These are phyloP conservation scores for Altica lythri DNA, from an alignment of 2,888 invertebrate genomes.

Conservation along the genomic window DNA sequence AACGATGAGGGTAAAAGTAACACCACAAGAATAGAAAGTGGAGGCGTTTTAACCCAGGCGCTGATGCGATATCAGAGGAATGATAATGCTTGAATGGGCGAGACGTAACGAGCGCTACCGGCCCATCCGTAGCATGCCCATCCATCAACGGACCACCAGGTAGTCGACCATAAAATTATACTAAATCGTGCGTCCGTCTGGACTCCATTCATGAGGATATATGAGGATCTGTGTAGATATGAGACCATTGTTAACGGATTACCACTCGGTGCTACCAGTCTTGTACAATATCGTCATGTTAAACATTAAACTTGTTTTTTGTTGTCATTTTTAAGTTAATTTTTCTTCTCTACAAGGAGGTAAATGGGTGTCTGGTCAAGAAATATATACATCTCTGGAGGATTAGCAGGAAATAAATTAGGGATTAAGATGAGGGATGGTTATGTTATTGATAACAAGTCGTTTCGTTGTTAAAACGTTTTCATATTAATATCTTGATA, in stretches of 20 bases:
- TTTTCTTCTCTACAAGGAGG: constrained; percentile 26
- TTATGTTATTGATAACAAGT: constrained; percentile 10
- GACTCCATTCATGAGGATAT: constrained; percentile 54
- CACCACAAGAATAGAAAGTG: constrained; percentile 27
- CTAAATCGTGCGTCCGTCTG: constrained; percentile 56
- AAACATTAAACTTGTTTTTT: constrained; percentile 34
- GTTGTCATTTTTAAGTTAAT: constrained; percentile 30
- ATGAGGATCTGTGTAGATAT: constrained; percentile 56
- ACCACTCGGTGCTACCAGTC: constrained; percentile 54
- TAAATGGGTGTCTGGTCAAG: constrained; percentile 10
- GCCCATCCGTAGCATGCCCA: constrained; percentile 42
- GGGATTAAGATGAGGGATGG: constrained; percentile 11
- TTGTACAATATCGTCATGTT: constrained; percentile 44
- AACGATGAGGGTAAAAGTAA: too few relatives aligned
- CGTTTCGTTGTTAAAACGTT: constrained; percentile 1
- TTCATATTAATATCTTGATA: neutral
- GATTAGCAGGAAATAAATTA: constrained; percentile 19
- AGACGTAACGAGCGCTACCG: constrained; percentile 54
- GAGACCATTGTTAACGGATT: constrained; percentile 56
- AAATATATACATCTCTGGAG: constrained; percentile 27
- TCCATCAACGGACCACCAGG: constrained; percentile 57
- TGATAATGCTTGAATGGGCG: constrained; percentile 55
- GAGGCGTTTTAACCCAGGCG: constrained; percentile 41
- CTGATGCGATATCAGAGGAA: constrained; percentile 50
- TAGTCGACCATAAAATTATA: constrained; percentile 57